Evolutionary conservation across 1,140 invertebrate species (phyloP).

Genomic region (Gonioctena quinquepunctata): DNA sequence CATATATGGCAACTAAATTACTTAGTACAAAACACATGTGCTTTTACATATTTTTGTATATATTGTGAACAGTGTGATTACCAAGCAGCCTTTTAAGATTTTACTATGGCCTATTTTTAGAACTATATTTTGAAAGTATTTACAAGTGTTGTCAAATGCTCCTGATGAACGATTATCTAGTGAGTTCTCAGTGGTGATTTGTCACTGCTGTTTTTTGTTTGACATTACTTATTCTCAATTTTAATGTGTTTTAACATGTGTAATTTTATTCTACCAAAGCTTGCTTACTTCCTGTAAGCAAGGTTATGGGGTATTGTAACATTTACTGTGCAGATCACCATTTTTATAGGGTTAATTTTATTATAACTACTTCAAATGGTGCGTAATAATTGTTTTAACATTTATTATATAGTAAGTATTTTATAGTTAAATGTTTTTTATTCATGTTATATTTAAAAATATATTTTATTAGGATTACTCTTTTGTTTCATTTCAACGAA

Average conservation of each 20-base stretch:
- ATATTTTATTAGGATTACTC: conserved; percentile 39
- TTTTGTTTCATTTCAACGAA: conserved; percentile 3
- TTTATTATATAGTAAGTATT: conserved; percentile 23
- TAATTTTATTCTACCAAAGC: conserved; percentile 32
- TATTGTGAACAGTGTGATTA: conserved; percentile 26
- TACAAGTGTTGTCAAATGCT: conserved; percentile 22
- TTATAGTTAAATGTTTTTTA: conserved; percentile 37
- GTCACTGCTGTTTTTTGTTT: conserved; percentile 3
- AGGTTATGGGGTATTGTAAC: conserved; percentile 18
- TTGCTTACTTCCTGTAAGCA: conserved; percentile 24
- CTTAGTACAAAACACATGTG: conserved; percentile 40
- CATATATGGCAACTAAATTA: conserved; percentile 40
- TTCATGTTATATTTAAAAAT: conserved; percentile 46
- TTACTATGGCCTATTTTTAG: conserved; percentile 27
- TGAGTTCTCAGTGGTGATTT: neutral
- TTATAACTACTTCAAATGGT: conserved; percentile 29
- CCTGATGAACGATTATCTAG: too few species aligned
- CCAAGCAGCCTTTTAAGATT: conserved; percentile 19
- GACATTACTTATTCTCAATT: conserved; percentile 21
- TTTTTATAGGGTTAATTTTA: conserved; percentile 29
- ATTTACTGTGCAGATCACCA: conserved; percentile 26
- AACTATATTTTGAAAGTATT: conserved; percentile 22
- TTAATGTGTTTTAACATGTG: conserved; percentile 33
- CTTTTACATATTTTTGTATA: conserved; percentile 35
- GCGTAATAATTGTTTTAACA: conserved; percentile 29